Conservation (phyloP, 2,888 invertebrate species). For the Acrobasis repandana region DNA sequence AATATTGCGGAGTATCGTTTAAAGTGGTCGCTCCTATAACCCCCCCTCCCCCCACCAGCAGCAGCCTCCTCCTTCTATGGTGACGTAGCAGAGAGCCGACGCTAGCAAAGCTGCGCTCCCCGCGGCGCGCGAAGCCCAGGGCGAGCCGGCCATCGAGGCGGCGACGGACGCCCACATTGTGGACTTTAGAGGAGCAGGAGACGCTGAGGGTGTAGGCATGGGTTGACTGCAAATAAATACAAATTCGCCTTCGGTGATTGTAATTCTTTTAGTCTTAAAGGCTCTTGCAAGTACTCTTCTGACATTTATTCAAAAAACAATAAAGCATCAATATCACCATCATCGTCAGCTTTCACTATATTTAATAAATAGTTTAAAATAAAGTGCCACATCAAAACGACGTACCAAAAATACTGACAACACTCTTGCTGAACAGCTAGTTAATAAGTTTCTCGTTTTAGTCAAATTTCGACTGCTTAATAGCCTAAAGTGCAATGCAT, state of each 20-base stretch:
- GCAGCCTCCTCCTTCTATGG: conserved; percentile 77
- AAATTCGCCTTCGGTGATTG: not conserved
- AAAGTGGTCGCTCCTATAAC: conserved; percentile 78
- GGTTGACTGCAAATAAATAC: conserved; percentile 50
- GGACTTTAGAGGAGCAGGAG: conserved; percentile 76
- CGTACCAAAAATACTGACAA: no score
- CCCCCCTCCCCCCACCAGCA: conserved; percentile 77
- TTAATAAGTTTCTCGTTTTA: no score
- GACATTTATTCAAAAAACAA: no score
- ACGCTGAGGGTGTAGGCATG: conserved; percentile 82
- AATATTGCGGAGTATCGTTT: conserved; percentile 68
- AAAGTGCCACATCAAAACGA: no score
- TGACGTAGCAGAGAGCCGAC: conserved; percentile 79
- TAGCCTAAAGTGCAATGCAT: no score
- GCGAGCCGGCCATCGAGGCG: conserved; percentile 79
- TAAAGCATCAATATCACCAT: no score
- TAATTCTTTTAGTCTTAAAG: no score
- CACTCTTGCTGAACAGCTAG: no score
- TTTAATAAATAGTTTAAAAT: no score
- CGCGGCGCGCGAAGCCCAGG: conserved; percentile 78
- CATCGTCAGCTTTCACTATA: no score
- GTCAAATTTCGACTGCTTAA: no score
- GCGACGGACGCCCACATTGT: conserved; percentile 82
- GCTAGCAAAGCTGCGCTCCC: conserved; percentile 78
- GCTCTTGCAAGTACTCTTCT: no score